Base-by-base conservation (phyloP, 2,797 vertebrate genomes). In the Kryptopterus vitreolus region DNA sequence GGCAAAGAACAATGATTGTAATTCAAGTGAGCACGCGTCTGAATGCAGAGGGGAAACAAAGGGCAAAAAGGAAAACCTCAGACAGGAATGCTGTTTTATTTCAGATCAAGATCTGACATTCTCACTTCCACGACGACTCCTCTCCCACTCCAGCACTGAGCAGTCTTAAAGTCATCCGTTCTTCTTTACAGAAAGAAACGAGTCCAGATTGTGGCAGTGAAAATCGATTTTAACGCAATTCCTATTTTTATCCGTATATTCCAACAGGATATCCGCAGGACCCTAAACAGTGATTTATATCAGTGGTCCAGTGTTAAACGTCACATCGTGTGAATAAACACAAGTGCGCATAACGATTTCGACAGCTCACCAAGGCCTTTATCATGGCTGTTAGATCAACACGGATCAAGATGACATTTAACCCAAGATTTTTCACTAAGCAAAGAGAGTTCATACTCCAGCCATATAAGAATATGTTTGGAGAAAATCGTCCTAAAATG, bases 201-300 rank as follows among this genome's bases (percentile, higher is more conserved):
- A 31, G 48, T 69, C 74, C 68, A 83, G 80, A 78, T 61, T 80
- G 87, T 89, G 90, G 87, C 83, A 81, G 87, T 79, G 82, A 90
- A 93, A 92, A 82, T 91, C 86, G 22, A 86, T 87, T 82, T 81
- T 76, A 80, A 88, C 83, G 87, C 87, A 74, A 90, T 85, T 89
- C 83, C 74, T n/a, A 63, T 52, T 31, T 63, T 76, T n/a, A 52
- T 33, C 58, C 58, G 29, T 76, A 62, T 50, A 31, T 63, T 83
- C n/a, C n/a, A n/a, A n/a, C n/a, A n/a, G n/a, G 82, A 83, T n/a
- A n/a, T n/a, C n/a, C 65, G 76, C 86, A 90, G 86, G 84, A 81
- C 35, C 72, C 62, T 88, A 84, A 84, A 85, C 77, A 85, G 77
- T 90, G 87, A 92, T 92, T 92, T 92, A 89, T 87, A 88, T 88